These are phyloP conservation scores for Neomicropteryx cornuta DNA, from an alignment of 1,140 invertebrate genomes.

Conservation along the genomic window DNA sequence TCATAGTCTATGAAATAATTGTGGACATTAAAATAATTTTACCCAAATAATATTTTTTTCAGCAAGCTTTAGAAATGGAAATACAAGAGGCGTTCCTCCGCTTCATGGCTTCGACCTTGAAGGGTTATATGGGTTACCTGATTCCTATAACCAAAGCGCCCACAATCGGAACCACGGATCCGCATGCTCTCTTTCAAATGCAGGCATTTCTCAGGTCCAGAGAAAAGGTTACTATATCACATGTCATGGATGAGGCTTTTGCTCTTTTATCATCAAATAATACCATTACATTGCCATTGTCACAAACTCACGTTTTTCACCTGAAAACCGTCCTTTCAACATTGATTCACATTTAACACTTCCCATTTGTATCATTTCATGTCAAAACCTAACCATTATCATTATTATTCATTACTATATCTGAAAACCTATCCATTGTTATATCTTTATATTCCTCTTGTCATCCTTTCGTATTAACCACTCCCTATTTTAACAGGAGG, in stretches of 20 bases:
- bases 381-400: too few relatives aligned
- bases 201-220: conserved; percentile 59
- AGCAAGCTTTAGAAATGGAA: conserved; percentile 76
- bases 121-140: conserved; percentile 83
- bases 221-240: conserved; percentile 35
- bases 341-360: neutral
- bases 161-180: conserved; percentile 87
- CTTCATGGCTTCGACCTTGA: conserved; percentile 89
- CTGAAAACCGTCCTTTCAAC: neutral
- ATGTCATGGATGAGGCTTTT: neutral
- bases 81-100: conserved; percentile 96
- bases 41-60: too few relatives aligned
- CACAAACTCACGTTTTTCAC: conserved; percentile 3
- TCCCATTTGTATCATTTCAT: too few relatives aligned
- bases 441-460: too few relatives aligned
- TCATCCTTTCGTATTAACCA: too few relatives aligned
- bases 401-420: too few relatives aligned
- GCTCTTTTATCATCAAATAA: neutral
- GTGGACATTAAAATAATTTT: too few relatives aligned
- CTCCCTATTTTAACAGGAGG: too few relatives aligned
- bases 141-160: conserved; percentile 93
- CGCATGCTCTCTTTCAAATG: conserved; percentile 89
- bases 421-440: too few relatives aligned
- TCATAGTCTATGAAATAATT: too few relatives aligned
- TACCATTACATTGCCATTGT: too few relatives aligned